phyloP scores from a whole-genome alignment of 30 jellyfish, hydroid and myxozoan genomes.

The Mastigias papua region DNA sequence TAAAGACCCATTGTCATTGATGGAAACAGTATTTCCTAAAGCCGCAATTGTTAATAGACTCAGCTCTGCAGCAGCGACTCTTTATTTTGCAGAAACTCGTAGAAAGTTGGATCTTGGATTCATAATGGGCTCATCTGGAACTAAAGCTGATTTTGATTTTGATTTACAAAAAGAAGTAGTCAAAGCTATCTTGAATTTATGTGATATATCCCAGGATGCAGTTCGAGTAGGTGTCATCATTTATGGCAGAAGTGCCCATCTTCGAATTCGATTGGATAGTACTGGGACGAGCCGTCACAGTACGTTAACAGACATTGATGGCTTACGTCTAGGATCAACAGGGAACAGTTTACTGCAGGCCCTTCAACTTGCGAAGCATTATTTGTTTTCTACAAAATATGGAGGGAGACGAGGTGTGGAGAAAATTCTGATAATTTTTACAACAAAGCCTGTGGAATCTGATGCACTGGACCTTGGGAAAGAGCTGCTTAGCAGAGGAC shows the following conservation, averaged over 20 bases:
- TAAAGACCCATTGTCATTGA: no score
- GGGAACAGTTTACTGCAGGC: constrained; percentile 66
- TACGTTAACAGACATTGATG: constrained; percentile 22
- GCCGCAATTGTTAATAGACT: no score
- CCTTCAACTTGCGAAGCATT: constrained; percentile 58
- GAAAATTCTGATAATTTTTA: constrained; percentile 74
- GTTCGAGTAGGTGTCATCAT: constrained; percentile 61
- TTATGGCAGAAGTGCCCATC: constrained; percentile 37
- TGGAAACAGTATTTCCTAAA: no score
- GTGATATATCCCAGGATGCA: constrained; percentile 46
- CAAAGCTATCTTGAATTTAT: constrained; percentile 42
- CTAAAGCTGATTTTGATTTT: constrained; percentile 34
- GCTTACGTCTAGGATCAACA: constrained; percentile 2
- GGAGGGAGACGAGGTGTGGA: constrained; percentile 77
- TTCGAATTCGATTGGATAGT: constrained; percentile 24
- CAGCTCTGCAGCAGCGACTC: no score
- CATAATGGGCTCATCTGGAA: constrained; percentile 64
- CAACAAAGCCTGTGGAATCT: constrained; percentile 37
- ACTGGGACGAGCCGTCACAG: constrained; percentile 7
- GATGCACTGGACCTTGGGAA: constrained; percentile 35
- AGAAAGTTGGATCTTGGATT: constrained; percentile 41
- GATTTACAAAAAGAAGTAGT: constrained; percentile 56
- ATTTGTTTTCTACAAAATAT: constrained; percentile 36
- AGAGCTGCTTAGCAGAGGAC: constrained; percentile 36
- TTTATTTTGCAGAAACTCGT: constrained; percentile 7